Conservation (phyloP, 2,113 vertebrate genomes). For the Hemiscyllium ocellatum region DNA sequence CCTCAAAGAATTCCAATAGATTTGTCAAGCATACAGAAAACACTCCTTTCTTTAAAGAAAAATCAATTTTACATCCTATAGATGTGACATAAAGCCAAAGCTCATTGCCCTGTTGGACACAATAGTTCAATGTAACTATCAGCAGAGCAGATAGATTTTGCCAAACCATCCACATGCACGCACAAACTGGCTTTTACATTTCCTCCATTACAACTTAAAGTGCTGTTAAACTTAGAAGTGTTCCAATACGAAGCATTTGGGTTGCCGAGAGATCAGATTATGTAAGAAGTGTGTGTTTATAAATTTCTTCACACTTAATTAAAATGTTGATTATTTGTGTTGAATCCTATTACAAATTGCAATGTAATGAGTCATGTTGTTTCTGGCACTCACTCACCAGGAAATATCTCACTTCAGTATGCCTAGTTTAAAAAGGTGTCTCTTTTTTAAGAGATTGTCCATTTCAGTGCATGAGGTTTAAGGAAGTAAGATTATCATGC, state of each 20-base stretch:
- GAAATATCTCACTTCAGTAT: neutral
- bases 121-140: neutral
- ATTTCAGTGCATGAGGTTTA: neutral
- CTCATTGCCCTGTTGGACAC: neutral
- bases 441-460: neutral
- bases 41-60: neutral
- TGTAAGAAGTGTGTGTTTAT: neutral
- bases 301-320: neutral
- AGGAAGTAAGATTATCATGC: neutral
- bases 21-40: neutral
- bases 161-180: neutral
- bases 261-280: neutral
- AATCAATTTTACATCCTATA: neutral
- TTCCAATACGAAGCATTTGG: neutral
- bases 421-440: neutral
- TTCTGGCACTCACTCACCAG: neutral
- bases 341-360: neutral
- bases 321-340: neutral
- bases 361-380: constrained; percentile 3
- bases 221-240: neutral
- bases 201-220: neutral
- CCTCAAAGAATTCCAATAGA: too few relatives aligned
- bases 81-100: neutral
- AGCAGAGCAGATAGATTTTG: neutral
- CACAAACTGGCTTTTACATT: neutral